A percentile compares a stretch with the other conserved stretches of the same genome.
phyloP scores from a whole-genome alignment of 1,140 invertebrate species.

The Medauroidea extradentata region DNA sequence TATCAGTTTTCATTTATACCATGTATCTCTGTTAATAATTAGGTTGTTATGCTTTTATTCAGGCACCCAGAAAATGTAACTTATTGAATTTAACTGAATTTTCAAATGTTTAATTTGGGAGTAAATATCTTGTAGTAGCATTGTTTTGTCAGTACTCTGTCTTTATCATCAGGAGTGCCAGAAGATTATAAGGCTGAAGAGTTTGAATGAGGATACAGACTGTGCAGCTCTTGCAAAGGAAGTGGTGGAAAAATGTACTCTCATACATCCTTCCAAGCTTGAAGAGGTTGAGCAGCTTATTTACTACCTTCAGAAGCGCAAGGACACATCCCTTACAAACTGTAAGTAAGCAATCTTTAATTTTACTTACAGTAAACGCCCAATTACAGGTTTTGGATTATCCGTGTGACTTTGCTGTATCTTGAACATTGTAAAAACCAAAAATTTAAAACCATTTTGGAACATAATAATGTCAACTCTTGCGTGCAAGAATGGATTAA shows the following conservation, averaged over 20 bases:
- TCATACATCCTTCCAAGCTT: conserved; percentile 81
- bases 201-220: conserved; percentile 75
- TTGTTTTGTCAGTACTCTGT: conserved; percentile 8
- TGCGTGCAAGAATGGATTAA: no score
- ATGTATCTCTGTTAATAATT: neutral
- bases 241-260: conserved; percentile 82
- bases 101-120: neutral
- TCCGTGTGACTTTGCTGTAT: no score
- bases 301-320: conserved; percentile 84
- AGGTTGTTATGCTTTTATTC: no score
- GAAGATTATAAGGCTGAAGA: conserved; percentile 81
- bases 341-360: no score
- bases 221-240: conserved; percentile 74
- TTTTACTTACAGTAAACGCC: no score
- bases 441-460: no score
- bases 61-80: no score
- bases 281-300: conserved; percentile 88
- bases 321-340: conserved; percentile 36
- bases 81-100: neutral
- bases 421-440: no score
- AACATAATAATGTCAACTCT: no score
- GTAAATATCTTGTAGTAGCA: neutral
- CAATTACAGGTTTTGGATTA: no score
- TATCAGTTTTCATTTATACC: no score
- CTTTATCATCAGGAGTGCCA: conserved; percentile 59